Evolutionary conservation across 23 tunicate genomes (phyloP), one percentile per base, ranked within the genome.

Genomic region (Clavelina lepadiformis): DNA sequence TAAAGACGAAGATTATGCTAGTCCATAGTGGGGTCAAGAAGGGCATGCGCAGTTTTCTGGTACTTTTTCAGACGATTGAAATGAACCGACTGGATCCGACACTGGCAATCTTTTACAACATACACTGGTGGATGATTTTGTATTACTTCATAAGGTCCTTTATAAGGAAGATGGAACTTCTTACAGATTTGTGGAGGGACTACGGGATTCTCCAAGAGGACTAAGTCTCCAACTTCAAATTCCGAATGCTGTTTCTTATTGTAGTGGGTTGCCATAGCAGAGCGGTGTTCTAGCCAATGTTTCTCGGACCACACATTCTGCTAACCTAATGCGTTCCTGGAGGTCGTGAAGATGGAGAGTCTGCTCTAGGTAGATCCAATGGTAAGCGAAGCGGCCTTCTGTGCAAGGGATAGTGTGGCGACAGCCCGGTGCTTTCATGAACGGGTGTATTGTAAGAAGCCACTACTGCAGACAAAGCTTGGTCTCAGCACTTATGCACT

Each of bases 91-190:
- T 23, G 27, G 3, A 23, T 58, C 3, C 38, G 41, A 35, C 35
- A 33, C 7, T 30, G 3, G 5, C 3, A 33, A 3, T 5, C 29
- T 3, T 5, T 23, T 5, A 58, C 65, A 4, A 22, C n/a, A 23
- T 58, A 3, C 28, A 28, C 7, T 11, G 38, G 5, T 23, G 38
- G 38, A 15, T 11, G 15, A 44, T 11, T 15, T 15, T 44, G 15
- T 44, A 44, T 15, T 15, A 58, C 65, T 4, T 23, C 11, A 11
- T 3, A 58, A 3, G 38, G 65, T 27, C 65, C 5, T n/a, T 3
- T 23, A 30, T 58, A 58, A 6, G 65, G 65, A 5, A 58, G 5
- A 23, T 58, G n/a, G 4, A 58, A 23, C 65, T 58, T 58, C 29
- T 30, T 58, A 5, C 29, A 27, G 3, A 3, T 35, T 5, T 30